These are phyloP conservation scores for Sarcoramphus papa DNA, from an alignment of 2,797 vertebrate species.

Conservation along the genomic window DNA sequence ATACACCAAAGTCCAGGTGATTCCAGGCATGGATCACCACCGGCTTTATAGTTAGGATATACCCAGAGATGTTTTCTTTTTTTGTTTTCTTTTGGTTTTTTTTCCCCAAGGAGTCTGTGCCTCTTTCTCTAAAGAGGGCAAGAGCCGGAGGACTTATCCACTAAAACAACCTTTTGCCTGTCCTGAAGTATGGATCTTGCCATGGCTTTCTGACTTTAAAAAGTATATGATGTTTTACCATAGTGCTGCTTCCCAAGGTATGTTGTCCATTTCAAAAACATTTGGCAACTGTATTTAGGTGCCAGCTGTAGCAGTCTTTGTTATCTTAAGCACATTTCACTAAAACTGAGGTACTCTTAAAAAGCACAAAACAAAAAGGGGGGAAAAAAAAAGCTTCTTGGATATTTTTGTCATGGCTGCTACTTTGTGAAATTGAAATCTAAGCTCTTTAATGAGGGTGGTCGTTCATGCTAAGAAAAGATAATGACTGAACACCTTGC, in stretches of 20 bases:
- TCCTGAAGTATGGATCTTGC: not conserved
- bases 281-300: not conserved
- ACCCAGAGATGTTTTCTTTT: rapidly evolving
- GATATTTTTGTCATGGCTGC: not conserved
- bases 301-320: not conserved
- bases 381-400: not conserved
- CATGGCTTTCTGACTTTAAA: not conserved
- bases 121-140: not conserved
- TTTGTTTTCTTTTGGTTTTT: no score
- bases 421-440: not conserved
- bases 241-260: not conserved
- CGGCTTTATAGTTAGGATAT: not conserved
- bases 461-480: not conserved
- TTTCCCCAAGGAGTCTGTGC: not conserved
- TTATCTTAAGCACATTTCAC: not conserved
- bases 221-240: not conserved
- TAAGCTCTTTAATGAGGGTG: not conserved
- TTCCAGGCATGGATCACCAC: not conserved
- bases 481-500: not conserved
- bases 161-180: not conserved
- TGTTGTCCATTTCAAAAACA: not conserved
- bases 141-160: not conserved
- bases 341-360: not conserved
- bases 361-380: not conserved
- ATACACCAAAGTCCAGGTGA: not conserved